These are phyloP conservation scores for Tapirus terrestris DNA, from an alignment of 2,113 vertebrate genomes.

Conservation along the genomic window DNA sequence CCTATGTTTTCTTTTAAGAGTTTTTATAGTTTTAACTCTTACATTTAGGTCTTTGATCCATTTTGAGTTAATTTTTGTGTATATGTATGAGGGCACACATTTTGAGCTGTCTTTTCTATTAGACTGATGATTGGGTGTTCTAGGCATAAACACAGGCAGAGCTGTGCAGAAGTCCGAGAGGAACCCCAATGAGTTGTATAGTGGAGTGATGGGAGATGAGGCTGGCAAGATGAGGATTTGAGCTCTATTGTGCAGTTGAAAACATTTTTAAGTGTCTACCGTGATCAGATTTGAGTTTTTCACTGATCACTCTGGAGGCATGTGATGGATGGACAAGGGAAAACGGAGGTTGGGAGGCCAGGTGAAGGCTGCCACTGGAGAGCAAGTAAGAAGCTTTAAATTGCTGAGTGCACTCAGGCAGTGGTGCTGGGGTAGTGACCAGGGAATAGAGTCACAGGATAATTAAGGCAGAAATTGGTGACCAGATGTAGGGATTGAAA, in stretches of 20 bases:
- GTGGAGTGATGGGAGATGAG: background rate
- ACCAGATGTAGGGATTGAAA: background rate
- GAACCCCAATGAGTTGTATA: background rate
- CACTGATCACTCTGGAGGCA: background rate
- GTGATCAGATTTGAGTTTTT: background rate
- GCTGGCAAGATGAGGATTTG: background rate
- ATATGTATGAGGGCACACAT: background rate
- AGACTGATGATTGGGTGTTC: background rate
- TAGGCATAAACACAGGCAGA: background rate
- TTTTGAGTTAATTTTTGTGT: background rate
- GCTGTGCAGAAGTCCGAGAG: background rate
- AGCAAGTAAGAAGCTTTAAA: background rate
- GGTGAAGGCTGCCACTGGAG: no score
- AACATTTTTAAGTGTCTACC: background rate
- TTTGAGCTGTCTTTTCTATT: background rate
- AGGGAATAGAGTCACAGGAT: background rate
- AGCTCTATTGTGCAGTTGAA: background rate
- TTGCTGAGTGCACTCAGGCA: no score
- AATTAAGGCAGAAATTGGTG: background rate
- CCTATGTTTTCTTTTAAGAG: background rate
- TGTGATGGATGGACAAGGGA: background rate
- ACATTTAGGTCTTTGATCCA: background rate
- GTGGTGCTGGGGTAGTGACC: accelerated
- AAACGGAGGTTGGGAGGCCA: background rate
- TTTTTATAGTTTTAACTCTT: background rate